Conservation (phyloP, 2,888 invertebrate genomes). For the Hydrotaea cyrtoneurina region DNA sequence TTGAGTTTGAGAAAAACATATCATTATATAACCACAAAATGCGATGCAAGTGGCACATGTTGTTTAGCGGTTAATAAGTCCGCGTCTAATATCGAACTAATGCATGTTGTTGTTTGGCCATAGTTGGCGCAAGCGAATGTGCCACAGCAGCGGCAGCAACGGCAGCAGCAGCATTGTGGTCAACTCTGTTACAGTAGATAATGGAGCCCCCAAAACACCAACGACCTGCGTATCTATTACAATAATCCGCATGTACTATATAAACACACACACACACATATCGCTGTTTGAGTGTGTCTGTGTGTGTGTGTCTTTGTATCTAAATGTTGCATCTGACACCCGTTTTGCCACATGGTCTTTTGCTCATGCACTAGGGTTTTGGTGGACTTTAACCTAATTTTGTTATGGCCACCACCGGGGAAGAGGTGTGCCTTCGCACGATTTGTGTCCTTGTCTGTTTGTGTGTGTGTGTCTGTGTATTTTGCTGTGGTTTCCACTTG, state of each 20-base stretch:
- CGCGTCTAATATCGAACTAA: slow-evolving; percentile 62
- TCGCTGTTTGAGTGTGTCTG: too few relatives aligned
- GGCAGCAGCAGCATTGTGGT: slow-evolving; percentile 53
- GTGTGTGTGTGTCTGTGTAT: not conserved
- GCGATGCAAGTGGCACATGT: slow-evolving; percentile 64
- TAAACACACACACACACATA: not conserved
- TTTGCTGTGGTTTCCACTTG: slow-evolving; percentile 26
- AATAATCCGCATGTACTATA: slow-evolving; percentile 1
- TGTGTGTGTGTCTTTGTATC: too few relatives aligned
- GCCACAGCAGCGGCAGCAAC: not conserved
- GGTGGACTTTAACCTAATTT: slow-evolving; percentile 1
- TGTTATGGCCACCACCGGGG: not conserved
- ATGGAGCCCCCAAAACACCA: slow-evolving; percentile 28
- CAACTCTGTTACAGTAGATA: slow-evolving; percentile 50
- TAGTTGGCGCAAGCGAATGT: slow-evolving; percentile 33
- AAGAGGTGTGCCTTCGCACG: not conserved
- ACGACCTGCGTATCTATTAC: slow-evolving; percentile 34
- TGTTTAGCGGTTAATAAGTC: slow-evolving; percentile 66
- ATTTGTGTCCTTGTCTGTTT: not conserved
- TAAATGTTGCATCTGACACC: not conserved
- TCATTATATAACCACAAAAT: slow-evolving; percentile 59
- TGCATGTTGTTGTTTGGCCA: not conserved
- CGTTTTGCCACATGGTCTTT: not conserved
- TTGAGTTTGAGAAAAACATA: slow-evolving; percentile 56
- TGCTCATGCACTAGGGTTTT: not conserved